Evolutionary conservation across 1,140 invertebrate genomes (phyloP), one percentile per base, ranked within the genome.

Genomic region (Drosophila ogumai): DNA sequence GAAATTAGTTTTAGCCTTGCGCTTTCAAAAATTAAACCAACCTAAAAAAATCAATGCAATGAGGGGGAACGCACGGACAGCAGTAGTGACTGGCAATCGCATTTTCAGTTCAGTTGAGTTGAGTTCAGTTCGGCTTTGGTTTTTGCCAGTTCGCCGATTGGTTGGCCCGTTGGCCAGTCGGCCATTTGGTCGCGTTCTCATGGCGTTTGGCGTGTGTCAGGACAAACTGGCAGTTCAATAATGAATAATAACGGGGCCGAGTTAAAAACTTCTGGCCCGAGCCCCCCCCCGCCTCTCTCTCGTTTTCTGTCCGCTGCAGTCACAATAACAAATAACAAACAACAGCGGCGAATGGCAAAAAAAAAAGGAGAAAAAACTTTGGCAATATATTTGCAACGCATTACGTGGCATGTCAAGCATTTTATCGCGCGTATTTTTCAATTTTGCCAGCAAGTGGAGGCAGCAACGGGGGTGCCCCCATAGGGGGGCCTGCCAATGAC

Each of bases 351-450:
- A 41, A 41, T 32, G 36, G 44, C 22, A 31, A 52, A 46, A 54
- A 80, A 80, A 71, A 88, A 84, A 90, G 17, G 19, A 40, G 54
- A 85, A 74, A 75, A 90, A 88, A 88, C 85, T 88, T 88, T 88
- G 77, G 85, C 85, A 88, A 88, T 88, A 88, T 88, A 88, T 88
- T 88, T 88, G 77, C 85, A 90, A 90, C 85, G 85, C 85, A 88
- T 88, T 88, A 88, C 85, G 85, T 84, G 85, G 85, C 85, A 88
- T 88, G 85, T 90, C 85, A 90, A 90, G 85, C 85, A 77, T 90
- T 90, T 90, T 90, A 90, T 90, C 85, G 85, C 85, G 85, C 85
- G 81, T 90, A 90, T 90, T 90, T 90, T 90, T 90, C 85, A 90
- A 90, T 90, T 90, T 90, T 75, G 60, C 63, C 43, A 50, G 34